Evolutionary conservation across 2,888 invertebrate species (phyloP), one percentile per base, ranked within the genome.

Genomic region (Drosophila engyochracea): DNA sequence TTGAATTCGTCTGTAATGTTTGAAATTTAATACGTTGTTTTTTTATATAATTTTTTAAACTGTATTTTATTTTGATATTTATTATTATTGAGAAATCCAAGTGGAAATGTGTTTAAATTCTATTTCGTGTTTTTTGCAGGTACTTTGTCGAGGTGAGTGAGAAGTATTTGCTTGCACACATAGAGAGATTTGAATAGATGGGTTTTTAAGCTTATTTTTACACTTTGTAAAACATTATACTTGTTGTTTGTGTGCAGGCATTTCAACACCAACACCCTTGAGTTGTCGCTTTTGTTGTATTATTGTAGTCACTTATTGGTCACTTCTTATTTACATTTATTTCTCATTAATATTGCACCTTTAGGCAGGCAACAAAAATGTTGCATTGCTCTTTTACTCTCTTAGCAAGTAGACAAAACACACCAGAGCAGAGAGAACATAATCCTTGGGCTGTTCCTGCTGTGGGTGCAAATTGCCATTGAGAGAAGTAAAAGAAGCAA

Each of bases 401-500:
- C 59, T 53, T 51, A 51, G 28, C 33, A 33, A 49, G 41, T 47
- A 30, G 67, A 65, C 67, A 68, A 63, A 60, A 59, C 73, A 76
- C 83, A 83, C 83, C 81, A 73, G 62, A 80, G 79, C 85, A 85
- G 84, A 92, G 92, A 91, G 85, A 93, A 93, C 93, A 93, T 93
- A 93, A 93, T 93, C 93, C 93, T 91, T 82, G 93, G 92, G 93
- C 90, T 93, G 93, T 92, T 93, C 91, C 92, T 83, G 80, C 76
- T 67, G 75, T 72, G 60, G 80, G 58, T 70, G 79, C 55, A 81
- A 72, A 65, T 67, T 81, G 77, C 39, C 67, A 54, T 55, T 28
- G 39, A 60, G 39, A 74, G 63, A n/a, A 41, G 62, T 53, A 63
- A 52, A 47, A 54, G 59, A 76, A 82, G 79, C 66, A 65, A 74